Evolutionary conservation across 2,888 invertebrate genomes (phyloP).

Genomic region (Sepioteuthis lessoniana): DNA sequence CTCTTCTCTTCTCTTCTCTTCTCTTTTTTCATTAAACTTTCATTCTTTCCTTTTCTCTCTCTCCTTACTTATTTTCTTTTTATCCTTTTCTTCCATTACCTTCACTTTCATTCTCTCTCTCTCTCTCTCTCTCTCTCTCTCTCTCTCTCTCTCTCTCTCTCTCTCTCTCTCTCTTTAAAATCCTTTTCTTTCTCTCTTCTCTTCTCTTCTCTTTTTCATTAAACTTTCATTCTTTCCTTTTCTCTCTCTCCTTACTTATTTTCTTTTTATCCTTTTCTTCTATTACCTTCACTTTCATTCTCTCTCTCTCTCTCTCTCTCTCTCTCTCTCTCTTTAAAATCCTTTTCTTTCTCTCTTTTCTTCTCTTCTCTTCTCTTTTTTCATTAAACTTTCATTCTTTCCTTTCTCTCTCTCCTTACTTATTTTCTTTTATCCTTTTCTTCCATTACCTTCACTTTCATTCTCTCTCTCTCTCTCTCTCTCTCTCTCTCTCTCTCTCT

Average conservation of each 20-base stretch:
- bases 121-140: background rate
- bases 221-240: no score
- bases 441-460: no score
- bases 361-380: background rate
- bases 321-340: background rate
- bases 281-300: no score
- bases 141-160: background rate
- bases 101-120: background rate
- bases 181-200: background rate
- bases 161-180: background rate
- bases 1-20: background rate
- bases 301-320: background rate
- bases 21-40: background rate
- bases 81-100: no score
- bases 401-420: no score
- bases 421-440: no score
- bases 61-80: no score
- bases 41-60: background rate
- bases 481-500: no score
- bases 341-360: background rate
- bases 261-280: no score
- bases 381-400: no score
- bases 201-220: background rate
- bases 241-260: no score
- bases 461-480: no score